Evolutionary conservation across 2,888 invertebrate species (phyloP), one percentile per base, ranked within the genome.

Genomic region (Andrena chrysosceles): DNA sequence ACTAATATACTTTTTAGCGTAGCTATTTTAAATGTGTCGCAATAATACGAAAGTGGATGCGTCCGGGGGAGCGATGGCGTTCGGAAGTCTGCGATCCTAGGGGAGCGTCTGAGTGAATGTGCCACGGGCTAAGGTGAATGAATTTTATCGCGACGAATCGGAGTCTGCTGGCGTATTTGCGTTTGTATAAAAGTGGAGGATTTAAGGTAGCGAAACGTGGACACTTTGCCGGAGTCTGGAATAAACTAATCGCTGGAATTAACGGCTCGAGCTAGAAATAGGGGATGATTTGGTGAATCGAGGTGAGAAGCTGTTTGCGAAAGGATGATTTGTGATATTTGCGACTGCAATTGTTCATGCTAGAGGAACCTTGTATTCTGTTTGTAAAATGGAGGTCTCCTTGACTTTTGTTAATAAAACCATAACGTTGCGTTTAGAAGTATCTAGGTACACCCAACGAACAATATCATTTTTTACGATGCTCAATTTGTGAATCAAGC

Each of bases 21-120:
- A 81, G 74, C 49, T 81, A 81, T 54, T 48, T 74, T 81, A 81
- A 81, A 81, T 71, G 81, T 81, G 82, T 81, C 75, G 69, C 74
- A 81, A 81, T 81, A 81, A 81, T 81, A 54, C 33, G 56, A 63
- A 67, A 48, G 33, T 54, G 29, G 29, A 6, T 16, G n/a, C 6
- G 33, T 29, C 54, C 20, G 20, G 33, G 54, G 8, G 70, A 7
- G 29, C 35, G 7, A 31, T 1, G 56, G 59, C 42, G 52, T n/a
- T 62, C 31, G 26, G 13, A 48, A 31, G 26, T 54, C 20, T 48
- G 26, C 26, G 23, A 69, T 48, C 5, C 4, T n/a, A 1, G 2
- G n/a, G 4, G 7, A n/a, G 23, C n/a, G n/a, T 4, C 29, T 31
- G 67, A 54, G 8, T 2, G 20, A 33, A 16, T 29, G n/a, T 23